Conservation (phyloP, 2,113 vertebrate genomes). For the Trichomycterus rosablanca region DNA sequence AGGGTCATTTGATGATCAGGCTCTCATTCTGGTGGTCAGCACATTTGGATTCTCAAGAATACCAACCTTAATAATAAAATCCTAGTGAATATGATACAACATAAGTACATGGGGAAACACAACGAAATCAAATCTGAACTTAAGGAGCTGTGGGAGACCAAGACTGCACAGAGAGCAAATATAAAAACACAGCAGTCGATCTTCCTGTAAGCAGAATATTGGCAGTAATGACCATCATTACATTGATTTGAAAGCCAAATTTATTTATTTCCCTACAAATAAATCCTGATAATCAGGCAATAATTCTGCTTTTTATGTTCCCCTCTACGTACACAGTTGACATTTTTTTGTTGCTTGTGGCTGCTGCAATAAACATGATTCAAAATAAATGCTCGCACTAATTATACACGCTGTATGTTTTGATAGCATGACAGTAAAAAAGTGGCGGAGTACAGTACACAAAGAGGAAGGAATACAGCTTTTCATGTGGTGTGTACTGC, state of each 20-base stretch:
- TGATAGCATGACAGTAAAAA: constrained; percentile 23
- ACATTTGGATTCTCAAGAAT: too few relatives aligned
- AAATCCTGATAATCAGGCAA: constrained; percentile 16
- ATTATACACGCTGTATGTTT: background rate
- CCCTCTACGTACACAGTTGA: too few relatives aligned
- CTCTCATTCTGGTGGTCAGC: too few relatives aligned
- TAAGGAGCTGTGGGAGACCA: too few relatives aligned
- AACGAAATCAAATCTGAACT: too few relatives aligned
- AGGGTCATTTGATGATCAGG: too few relatives aligned
- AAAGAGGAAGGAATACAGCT: background rate
- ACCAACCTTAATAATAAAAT: too few relatives aligned
- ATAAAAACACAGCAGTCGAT: background rate
- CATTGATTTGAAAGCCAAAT: constrained; percentile 1
- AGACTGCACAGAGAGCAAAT: too few relatives aligned
- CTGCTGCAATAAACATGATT: background rate
- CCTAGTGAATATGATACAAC: too few relatives aligned
- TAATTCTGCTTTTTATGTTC: constrained; percentile 11
- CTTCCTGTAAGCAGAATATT: background rate
- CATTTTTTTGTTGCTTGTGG: too few relatives aligned
- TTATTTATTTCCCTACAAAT: constrained; percentile 11
- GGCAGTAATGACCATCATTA: background rate
- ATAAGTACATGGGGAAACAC: too few relatives aligned
- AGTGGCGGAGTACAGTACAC: background rate
- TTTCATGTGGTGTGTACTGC: background rate
- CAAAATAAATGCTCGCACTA: too few relatives aligned